phyloP scores from a whole-genome alignment of 2,797 vertebrate genomes.

The Enteromius thamalakanensis region DNA sequence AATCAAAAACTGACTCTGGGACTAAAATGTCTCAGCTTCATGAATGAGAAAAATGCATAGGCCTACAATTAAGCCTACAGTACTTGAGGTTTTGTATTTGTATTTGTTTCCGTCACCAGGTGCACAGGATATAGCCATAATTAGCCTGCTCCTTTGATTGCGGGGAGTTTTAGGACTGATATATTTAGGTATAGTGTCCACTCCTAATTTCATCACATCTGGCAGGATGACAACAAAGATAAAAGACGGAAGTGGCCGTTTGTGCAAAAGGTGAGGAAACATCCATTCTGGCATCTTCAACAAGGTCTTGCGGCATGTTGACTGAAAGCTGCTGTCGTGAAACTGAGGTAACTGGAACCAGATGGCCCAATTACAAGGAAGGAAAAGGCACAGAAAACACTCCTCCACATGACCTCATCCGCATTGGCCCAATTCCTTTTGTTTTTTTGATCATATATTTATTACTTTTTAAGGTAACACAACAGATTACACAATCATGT shows the following conservation, averaged over 20 bases:
- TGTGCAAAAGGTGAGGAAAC: slow-evolving; percentile 29
- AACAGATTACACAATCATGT: not conserved
- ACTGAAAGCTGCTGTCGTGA: slow-evolving; percentile 6
- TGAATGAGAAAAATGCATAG: not conserved
- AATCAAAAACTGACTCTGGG: not conserved
- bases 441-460: not conserved
- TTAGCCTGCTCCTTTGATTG: slow-evolving; percentile 7
- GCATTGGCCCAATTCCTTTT: not conserved
- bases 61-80: not conserved
- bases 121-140: slow-evolving; percentile 22
- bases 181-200: slow-evolving; percentile 16
- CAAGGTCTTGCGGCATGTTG: slow-evolving; percentile 17
- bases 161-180: not conserved
- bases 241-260: slow-evolving; percentile 19
- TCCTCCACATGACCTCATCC: slow-evolving; percentile 1
- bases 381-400: slow-evolving; percentile 16
- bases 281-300: not conserved
- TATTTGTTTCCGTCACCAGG: not conserved
- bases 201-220: not conserved
- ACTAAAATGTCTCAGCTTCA: not conserved
- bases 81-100: too few species aligned
- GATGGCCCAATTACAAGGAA: slow-evolving; percentile 25
- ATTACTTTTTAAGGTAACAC: not conserved
- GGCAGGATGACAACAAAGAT: slow-evolving; percentile 36
- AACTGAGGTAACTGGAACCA: slow-evolving; percentile 16